These are phyloP conservation scores for Stenodema calcarata DNA, from an alignment of 2,888 invertebrate species.

Conservation along the genomic window DNA sequence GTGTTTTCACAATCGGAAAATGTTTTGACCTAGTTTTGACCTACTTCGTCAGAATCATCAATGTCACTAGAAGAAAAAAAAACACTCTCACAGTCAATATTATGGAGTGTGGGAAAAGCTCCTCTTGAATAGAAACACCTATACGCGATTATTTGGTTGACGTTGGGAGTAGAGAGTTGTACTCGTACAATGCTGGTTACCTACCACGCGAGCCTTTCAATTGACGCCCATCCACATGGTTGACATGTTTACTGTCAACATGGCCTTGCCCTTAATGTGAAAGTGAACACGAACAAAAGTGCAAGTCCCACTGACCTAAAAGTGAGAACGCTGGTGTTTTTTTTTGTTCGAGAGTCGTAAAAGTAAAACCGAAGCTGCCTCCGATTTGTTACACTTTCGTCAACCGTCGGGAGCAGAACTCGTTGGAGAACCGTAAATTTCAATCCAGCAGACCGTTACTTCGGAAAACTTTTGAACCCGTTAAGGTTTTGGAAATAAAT, in stretches of 20 bases:
- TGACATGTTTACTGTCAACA: slow-evolving; percentile 29
- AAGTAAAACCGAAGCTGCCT: slow-evolving; percentile 8
- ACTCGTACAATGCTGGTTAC: background rate
- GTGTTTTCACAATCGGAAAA: no score
- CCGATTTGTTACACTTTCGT: slow-evolving; percentile 36
- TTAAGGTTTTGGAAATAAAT: background rate
- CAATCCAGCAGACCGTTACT: background rate
- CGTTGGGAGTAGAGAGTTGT: background rate
- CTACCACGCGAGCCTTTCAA: background rate
- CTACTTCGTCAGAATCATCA: background rate
- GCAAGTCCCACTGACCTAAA: slow-evolving; percentile 49
- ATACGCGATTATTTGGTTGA: background rate
- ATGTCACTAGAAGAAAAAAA: background rate
- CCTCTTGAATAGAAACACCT: background rate
- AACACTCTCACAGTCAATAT: background rate
- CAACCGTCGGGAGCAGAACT: background rate
- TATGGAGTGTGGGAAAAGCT: background rate
- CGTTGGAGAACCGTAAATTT: slow-evolving; percentile 1
- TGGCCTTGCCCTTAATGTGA: slow-evolving; percentile 42
- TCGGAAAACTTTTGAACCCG: background rate
- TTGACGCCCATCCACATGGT: background rate
- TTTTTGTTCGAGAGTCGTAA: background rate
- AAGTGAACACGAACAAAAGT: slow-evolving; percentile 42
- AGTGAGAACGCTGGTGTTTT: background rate
- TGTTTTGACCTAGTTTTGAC: background rate